A percentile compares a stretch with the other conserved stretches of the same genome.
Conservation (phyloP, 2,888 invertebrate genomes). For the Steinernema hermaphroditum region DNA sequence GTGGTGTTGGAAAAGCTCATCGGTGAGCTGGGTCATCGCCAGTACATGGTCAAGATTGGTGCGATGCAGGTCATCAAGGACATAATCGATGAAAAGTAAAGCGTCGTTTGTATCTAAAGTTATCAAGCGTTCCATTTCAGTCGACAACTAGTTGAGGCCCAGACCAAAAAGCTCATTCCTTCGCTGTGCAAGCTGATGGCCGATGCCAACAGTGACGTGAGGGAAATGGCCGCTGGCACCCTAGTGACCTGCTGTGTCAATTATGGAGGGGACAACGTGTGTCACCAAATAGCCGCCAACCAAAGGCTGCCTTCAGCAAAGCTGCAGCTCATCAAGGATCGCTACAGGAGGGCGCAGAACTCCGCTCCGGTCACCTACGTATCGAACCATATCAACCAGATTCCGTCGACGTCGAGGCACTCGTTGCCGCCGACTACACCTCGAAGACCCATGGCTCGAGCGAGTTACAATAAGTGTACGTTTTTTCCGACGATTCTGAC, state of each 20-base stretch:
- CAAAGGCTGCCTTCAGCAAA: slow-evolving; percentile 3
- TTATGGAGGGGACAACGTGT: neutral
- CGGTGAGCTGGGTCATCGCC: slow-evolving; percentile 81
- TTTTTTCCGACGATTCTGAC: slow-evolving; percentile 36
- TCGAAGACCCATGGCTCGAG: neutral
- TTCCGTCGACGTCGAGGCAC: neutral
- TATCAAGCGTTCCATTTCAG: slow-evolving; percentile 34
- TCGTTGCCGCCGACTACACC: neutral
- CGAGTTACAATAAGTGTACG: neutral
- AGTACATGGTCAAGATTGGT: slow-evolving; percentile 88
- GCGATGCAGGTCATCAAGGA: slow-evolving; percentile 81
- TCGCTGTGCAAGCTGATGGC: slow-evolving; percentile 16
- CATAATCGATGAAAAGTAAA: slow-evolving; percentile 82
- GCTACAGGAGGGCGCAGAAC: slow-evolving; percentile 1
- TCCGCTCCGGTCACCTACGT: neutral
- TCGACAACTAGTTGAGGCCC: neutral
- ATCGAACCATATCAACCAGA: neutral
- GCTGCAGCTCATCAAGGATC: slow-evolving; percentile 18
- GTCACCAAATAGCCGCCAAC: slow-evolving; percentile 8
- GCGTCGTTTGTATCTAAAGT: slow-evolving; percentile 42
- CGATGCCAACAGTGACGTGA: slow-evolving; percentile 16
- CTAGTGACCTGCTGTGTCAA: slow-evolving; percentile 14
- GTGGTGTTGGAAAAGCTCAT: slow-evolving; percentile 76
- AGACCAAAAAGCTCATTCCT: slow-evolving; percentile 74
- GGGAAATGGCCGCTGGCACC: slow-evolving; percentile 6